Base-by-base conservation (phyloP, 2,113 vertebrate genomes). In the Paralichthys olivaceus region DNA sequence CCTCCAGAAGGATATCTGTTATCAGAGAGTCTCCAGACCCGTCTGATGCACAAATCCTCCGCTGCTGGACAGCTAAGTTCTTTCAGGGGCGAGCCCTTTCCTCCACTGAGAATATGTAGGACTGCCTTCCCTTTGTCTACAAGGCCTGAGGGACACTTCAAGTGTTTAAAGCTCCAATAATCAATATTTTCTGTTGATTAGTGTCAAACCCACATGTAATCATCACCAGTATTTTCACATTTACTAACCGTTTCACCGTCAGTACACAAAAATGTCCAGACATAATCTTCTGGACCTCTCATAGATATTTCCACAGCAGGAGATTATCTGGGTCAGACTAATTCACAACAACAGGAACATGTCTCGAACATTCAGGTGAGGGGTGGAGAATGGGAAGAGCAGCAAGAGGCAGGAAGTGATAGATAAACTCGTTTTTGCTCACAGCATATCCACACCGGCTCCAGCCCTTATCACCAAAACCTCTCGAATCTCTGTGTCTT, bases 1-100 rank as follows among this genome's bases (percentile, higher is more conserved):
- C 74, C 80, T 37, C 28, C 28, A 11, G 56, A 17, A n/a, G 43
- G 15, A 63, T 45, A 69, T 75, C 53, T 49, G 74, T 83, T 79
- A 88, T 81, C 77, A 75, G 74, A 62, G 40, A 43, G 43, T 14
- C 54, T 47, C 43, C 68, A 75, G 80, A 29, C 32, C 26, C 2
- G 20, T 26, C n/a, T 13, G 26, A 45, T n/a, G 28, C 76, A 79
- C 83, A 85, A 83, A 80, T 85, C 61, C 69, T 74, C 69, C 32
- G 1, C 37, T n/a, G 69, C 32, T 22, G 26, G 76, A 83, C 72
- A 71, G 68, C 28, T 25, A 25, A 6, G 45, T 65, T 64, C 20
- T 53, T 71, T 63, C 22, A 9, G 25, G 26, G 56, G 58, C 32
- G n/a, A 13, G 26, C 5, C 49, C 25, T 70, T 66, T 54, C 25